A percentile compares a stretch with the other conserved stretches of the same genome.
Evolutionary conservation across 2,113 vertebrate genomes (phyloP).

Genomic region (Delphinapterus leucas): DNA sequence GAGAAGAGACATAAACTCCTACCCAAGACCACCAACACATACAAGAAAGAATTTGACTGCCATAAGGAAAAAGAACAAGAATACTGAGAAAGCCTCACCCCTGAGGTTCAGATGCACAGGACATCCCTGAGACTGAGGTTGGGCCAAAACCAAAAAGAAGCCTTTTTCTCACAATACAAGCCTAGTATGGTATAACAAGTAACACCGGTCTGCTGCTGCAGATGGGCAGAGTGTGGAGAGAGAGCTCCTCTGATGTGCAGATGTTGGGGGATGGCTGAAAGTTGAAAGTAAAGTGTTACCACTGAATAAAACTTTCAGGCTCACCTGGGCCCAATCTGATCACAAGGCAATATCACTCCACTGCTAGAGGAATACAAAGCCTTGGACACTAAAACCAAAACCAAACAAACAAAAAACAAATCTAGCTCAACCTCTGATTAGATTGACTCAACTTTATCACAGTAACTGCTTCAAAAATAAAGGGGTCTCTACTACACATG

Average conservation of each 20-base stretch:
- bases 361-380: not conserved
- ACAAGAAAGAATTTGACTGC: not conserved
- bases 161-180: not conserved
- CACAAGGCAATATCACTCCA: not conserved
- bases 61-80: not conserved
- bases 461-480: not conserved
- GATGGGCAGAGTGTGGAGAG: not conserved
- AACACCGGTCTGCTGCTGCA: not conserved
- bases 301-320: not conserved
- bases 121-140: not conserved
- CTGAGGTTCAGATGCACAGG: not conserved
- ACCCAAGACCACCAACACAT: not conserved
- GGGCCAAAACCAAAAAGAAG: not conserved
- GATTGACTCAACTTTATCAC: not conserved
- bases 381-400: not conserved
- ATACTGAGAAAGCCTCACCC: not conserved
- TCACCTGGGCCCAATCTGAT: not conserved
- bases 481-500: not conserved
- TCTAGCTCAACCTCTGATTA: not conserved
- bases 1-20: not conserved
- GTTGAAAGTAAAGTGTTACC: not conserved
- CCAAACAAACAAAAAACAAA: not conserved
- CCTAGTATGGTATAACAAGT: not conserved
- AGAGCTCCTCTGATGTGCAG: not conserved
- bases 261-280: not conserved